phyloP scores from a whole-genome alignment of 2,113 vertebrate species.

The Puntigrus tetrazona region DNA sequence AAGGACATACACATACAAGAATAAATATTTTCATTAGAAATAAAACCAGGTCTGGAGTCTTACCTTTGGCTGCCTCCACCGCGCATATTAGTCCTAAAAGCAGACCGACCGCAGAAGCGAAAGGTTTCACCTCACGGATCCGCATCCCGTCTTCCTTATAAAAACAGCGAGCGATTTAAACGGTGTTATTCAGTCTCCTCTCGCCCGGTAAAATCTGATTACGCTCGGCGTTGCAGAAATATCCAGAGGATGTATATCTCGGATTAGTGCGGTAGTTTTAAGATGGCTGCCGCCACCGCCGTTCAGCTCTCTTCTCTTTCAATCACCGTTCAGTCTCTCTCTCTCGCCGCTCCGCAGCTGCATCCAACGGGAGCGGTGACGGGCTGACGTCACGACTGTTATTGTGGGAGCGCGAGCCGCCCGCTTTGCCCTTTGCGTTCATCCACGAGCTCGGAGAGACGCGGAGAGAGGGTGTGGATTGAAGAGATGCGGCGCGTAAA shows the following conservation, averaged over 20 bases:
- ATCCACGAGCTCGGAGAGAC: background rate
- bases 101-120: slow-evolving; percentile 74
- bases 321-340: slow-evolving; percentile 26
- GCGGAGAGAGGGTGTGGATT: slow-evolving; percentile 20
- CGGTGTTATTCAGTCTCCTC: slow-evolving; percentile 50
- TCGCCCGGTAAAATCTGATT: slow-evolving; percentile 50
- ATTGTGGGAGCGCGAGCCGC: slow-evolving; percentile 71
- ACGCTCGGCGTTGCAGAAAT: slow-evolving; percentile 61
- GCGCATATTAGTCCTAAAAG: slow-evolving; percentile 77
- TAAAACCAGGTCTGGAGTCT: slow-evolving; percentile 41
- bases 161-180: slow-evolving; percentile 55
- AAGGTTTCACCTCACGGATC: slow-evolving; percentile 70
- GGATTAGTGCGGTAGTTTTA: slow-evolving; percentile 71
- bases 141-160: slow-evolving; percentile 74
- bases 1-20: background rate
- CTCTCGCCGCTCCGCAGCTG: slow-evolving; percentile 62
- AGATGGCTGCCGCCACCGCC: slow-evolving; percentile 79
- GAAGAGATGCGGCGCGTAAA: slow-evolving; percentile 4
- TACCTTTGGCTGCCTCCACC: slow-evolving; percentile 80
- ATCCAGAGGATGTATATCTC: slow-evolving; percentile 70
- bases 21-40: background rate
- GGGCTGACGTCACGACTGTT: slow-evolving; percentile 75
- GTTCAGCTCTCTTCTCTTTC: slow-evolving; percentile 60
- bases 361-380: slow-evolving; percentile 59
- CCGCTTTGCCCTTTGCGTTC: slow-evolving; percentile 53